These are phyloP conservation scores for Sphenodon punctatus DNA, from an alignment of 2,797 vertebrate genomes.

Conservation along the genomic window DNA sequence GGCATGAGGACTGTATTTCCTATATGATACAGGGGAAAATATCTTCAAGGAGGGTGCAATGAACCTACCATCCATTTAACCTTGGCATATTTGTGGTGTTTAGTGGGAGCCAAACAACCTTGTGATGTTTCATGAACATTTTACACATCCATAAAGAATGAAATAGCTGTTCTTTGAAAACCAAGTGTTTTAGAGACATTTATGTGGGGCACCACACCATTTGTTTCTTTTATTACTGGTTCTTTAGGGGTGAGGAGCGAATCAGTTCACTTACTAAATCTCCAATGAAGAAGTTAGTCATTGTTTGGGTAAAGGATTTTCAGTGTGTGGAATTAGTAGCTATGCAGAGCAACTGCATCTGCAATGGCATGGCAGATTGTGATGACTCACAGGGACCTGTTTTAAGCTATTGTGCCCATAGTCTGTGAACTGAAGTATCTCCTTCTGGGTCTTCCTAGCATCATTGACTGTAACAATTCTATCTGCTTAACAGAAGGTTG, in stretches of 20 bases:
- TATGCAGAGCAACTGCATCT: too few relatives aligned
- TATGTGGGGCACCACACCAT: neutral
- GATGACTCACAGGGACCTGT: neutral
- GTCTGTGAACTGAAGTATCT: neutral
- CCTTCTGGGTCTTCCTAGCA: neutral
- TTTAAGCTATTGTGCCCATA: neutral
- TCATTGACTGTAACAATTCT: neutral
- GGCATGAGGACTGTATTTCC: neutral
- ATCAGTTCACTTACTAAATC: neutral
- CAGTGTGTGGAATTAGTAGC: neutral
- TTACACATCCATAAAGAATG: conserved; percentile 20
- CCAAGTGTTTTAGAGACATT: neutral
- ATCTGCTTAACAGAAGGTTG: neutral
- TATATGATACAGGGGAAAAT: neutral
- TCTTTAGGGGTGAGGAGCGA: neutral
- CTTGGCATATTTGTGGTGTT: neutral
- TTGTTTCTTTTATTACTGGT: neutral
- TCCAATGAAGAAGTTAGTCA: neutral
- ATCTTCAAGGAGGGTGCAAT: neutral
- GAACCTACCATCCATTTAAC: conserved; percentile 1
- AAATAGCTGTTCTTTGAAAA: neutral
- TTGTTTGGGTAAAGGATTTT: neutral
- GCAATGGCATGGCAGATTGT: neutral
- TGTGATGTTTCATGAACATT: neutral
- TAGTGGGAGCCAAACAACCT: conserved; percentile 16